phyloP scores from a whole-genome alignment of 2,888 invertebrate genomes.

The Drosophila histrio region DNA sequence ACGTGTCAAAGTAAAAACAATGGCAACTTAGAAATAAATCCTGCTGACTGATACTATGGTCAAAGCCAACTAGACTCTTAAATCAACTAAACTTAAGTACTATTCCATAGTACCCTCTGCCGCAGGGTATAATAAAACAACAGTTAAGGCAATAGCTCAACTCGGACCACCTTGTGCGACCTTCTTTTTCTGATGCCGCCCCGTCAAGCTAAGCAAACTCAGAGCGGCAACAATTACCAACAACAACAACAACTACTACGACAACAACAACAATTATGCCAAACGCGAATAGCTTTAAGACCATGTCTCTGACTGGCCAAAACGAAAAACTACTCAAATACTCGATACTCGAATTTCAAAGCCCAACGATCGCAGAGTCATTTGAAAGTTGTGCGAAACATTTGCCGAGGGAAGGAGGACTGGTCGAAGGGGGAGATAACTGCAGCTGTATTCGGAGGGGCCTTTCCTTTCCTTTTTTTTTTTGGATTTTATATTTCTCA shows the following conservation, averaged over 20 bases:
- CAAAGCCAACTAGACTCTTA: background rate
- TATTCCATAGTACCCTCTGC: background rate
- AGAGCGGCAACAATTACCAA: slow-evolving; percentile 71
- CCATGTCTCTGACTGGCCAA: slow-evolving; percentile 26
- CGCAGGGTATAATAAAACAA: slow-evolving; percentile 25
- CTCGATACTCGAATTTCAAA: slow-evolving; percentile 63
- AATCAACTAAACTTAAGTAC: background rate
- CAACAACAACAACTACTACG: slow-evolving; percentile 41
- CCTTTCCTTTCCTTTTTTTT: slow-evolving; percentile 68
- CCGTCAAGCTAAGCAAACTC: slow-evolving; percentile 49
- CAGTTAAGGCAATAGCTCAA: slow-evolving; percentile 40
- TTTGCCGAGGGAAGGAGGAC: slow-evolving; percentile 39
- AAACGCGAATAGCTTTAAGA: slow-evolving; percentile 64
- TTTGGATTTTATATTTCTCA: slow-evolving; percentile 32
- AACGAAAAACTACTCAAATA: slow-evolving; percentile 41
- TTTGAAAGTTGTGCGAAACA: slow-evolving; percentile 73
- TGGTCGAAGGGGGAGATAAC: slow-evolving; percentile 26
- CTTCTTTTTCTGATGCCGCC: slow-evolving; percentile 77
- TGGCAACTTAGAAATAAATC: too few species aligned
- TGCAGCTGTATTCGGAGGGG: slow-evolving; percentile 39
- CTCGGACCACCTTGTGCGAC: slow-evolving; percentile 82
- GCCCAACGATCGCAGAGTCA: slow-evolving; percentile 56
- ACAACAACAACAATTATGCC: slow-evolving; percentile 71
- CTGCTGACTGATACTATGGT: background rate
- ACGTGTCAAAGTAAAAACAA: too few species aligned